Evolutionary conservation across 2,797 vertebrate genomes (phyloP).

Genomic region (Pipistrellus pipistrellus): DNA sequence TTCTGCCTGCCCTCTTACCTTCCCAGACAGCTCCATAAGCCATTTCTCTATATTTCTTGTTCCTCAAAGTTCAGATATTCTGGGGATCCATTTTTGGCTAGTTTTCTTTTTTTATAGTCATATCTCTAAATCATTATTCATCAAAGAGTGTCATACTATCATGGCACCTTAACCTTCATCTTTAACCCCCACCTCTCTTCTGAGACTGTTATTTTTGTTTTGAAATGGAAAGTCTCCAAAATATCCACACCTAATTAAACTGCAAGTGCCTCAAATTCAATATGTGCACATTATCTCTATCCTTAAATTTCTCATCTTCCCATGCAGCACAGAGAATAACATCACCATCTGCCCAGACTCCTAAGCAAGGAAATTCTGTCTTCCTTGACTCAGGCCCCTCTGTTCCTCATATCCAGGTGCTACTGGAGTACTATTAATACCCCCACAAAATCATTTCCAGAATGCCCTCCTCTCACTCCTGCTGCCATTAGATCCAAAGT

Average conservation of each 20-base stretch:
- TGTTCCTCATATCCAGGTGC: neutral
- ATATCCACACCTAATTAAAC: neutral
- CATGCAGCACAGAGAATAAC: neutral
- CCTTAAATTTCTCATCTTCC: neutral
- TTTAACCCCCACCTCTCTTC: neutral
- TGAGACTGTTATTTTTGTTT: neutral
- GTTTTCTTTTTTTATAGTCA: neutral
- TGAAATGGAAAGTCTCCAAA: neutral
- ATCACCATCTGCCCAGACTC: neutral
- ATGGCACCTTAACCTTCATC: neutral
- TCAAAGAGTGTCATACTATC: neutral
- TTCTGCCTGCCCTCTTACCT: neutral
- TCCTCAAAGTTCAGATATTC: neutral
- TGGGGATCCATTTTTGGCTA: neutral
- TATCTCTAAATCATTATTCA: neutral
- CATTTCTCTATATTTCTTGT: neutral
- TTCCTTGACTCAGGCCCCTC: neutral
- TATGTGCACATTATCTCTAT: neutral
- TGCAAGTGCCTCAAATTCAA: neutral
- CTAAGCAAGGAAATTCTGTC: neutral
- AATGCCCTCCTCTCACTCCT: neutral
- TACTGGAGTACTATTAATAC: neutral
- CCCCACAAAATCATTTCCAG: neutral
- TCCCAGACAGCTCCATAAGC: neutral
- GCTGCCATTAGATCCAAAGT: neutral